Conservation (phyloP, 2,888 invertebrate species). For the Galerucella pusilla region DNA sequence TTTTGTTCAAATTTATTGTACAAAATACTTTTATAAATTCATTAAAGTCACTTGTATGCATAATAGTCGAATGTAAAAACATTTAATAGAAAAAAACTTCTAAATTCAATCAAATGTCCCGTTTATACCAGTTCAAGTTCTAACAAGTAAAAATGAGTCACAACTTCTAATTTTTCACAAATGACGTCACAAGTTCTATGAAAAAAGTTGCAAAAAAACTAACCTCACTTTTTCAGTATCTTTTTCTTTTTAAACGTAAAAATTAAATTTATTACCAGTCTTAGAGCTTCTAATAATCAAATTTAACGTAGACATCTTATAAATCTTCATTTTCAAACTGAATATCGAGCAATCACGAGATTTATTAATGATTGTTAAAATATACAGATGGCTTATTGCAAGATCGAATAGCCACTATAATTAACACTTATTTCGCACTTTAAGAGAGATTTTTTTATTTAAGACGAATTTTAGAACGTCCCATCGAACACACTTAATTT, state of each 20-base stretch:
- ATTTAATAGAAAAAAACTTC: conserved; percentile 39
- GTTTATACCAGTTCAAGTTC: conserved; percentile 30
- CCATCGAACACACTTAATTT: conserved; percentile 38
- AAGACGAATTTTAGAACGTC: conserved; percentile 44
- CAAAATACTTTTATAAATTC: conserved; percentile 52
- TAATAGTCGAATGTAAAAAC: conserved; percentile 52
- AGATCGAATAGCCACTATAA: conserved; percentile 8
- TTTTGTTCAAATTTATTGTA: conserved; percentile 56
- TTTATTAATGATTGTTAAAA: conserved; percentile 16
- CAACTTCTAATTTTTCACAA: conserved; percentile 24
- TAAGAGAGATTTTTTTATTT: conserved; percentile 29
- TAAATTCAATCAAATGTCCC: conserved; percentile 27
- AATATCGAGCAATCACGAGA: conserved; percentile 10
- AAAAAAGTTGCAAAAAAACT: conserved; percentile 40
- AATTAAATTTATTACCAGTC: conserved; percentile 54
- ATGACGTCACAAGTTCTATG: conserved; percentile 50
- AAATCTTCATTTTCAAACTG: conserved; percentile 62
- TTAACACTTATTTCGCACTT: conserved; percentile 15
- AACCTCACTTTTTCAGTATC: conserved; percentile 53
- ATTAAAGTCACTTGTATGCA: conserved; percentile 57
- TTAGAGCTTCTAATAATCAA: conserved; percentile 64
- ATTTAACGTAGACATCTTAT: conserved; percentile 61
- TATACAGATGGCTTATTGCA: not conserved
- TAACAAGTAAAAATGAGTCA: conserved; percentile 42
- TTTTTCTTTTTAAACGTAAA: conserved; percentile 45